phyloP scores from a whole-genome alignment of 1,140 invertebrate species.

The Rhopalosiphum maidis region DNA sequence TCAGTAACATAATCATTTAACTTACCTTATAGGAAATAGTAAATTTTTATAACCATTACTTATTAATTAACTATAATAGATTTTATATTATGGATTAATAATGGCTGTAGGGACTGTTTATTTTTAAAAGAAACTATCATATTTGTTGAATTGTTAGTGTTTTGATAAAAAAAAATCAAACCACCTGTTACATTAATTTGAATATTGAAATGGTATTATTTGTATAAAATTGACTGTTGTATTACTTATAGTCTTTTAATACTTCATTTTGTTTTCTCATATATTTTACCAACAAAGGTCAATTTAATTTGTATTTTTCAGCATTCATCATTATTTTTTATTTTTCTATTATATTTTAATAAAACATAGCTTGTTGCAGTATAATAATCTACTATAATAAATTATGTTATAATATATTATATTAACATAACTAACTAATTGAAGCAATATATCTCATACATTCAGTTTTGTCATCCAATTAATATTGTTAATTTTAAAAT shows the following conservation, averaged over 20 bases:
- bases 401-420: too few species aligned
- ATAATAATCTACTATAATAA: too few species aligned
- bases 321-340: background rate
- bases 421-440: background rate
- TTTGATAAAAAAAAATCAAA: background rate
- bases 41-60: background rate
- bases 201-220: background rate
- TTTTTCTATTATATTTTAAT: conserved; percentile 4
- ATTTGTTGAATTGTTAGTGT: background rate
- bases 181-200: background rate
- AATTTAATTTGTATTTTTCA: background rate
- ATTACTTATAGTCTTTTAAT: background rate
- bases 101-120: background rate
- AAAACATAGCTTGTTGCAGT: background rate
- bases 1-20: background rate
- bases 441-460: background rate
- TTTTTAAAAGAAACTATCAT: background rate
- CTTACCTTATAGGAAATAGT: background rate
- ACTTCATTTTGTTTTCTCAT: background rate
- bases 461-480: background rate
- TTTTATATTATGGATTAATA: background rate
- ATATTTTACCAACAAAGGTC: background rate
- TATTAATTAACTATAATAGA: background rate
- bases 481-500: background rate
- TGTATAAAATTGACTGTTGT: background rate